Conservation (phyloP, 2,888 invertebrate species). For the Lasioglossum vierecki region DNA sequence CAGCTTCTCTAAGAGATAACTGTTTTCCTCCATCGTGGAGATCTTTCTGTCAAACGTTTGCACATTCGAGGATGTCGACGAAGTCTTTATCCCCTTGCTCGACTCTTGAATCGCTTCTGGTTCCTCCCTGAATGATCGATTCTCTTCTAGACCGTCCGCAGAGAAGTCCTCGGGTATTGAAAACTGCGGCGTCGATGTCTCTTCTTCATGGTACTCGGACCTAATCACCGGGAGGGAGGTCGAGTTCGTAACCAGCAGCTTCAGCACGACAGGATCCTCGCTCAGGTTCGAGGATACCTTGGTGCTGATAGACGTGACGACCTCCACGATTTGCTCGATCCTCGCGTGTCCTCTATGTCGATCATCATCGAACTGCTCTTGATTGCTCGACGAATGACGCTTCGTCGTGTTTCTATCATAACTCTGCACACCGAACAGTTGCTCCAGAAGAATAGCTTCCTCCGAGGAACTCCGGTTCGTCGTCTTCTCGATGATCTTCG, state of each 20-base stretch:
- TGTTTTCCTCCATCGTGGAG: conserved; percentile 69
- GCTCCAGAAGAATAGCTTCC: conserved; percentile 71
- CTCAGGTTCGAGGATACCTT: conserved; percentile 79
- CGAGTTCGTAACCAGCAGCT: conserved; percentile 74
- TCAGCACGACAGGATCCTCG: conserved; percentile 74
- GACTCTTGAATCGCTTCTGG: not conserved
- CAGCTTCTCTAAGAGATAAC: conserved; percentile 74
- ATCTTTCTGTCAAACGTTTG: conserved; percentile 78
- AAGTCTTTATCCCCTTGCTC: conserved; percentile 40
- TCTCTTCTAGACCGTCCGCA: conserved; percentile 47
- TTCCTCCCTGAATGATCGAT: conserved; percentile 62
- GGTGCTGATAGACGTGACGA: conserved; percentile 83
- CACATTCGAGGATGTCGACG: conserved; percentile 41
- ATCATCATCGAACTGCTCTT: not conserved
- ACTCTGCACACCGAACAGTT: conserved; percentile 71
- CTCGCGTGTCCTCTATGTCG: conserved; percentile 34
- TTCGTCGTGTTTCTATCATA: conserved; percentile 41
- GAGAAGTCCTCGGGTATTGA: not conserved
- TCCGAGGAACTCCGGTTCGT: conserved; percentile 43
- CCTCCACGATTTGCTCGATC: conserved; percentile 81
- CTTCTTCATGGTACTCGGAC: conserved; percentile 25
- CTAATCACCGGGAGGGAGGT: conserved; percentile 63
- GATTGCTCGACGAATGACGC: conserved; percentile 66
- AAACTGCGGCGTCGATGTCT: conserved; percentile 5
- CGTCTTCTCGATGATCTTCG: conserved; percentile 47